phyloP scores from a whole-genome alignment of 2,888 invertebrate genomes.

The Drosophila monieri region DNA sequence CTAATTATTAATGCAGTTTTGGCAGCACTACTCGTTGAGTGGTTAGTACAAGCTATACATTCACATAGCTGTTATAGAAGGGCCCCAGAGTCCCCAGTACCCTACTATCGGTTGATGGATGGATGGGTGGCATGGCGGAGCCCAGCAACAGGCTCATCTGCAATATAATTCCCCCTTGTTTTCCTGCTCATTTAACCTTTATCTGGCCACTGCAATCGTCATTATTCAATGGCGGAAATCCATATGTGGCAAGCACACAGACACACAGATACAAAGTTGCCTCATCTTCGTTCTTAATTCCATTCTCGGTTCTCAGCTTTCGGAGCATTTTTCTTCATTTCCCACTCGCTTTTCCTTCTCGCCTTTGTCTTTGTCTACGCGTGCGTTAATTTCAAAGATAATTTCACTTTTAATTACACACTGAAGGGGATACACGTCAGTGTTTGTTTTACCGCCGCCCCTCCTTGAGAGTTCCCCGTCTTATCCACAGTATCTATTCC shows the following conservation, averaged over 20 bases:
- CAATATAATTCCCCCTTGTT: slow-evolving; percentile 73
- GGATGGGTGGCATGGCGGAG: neutral
- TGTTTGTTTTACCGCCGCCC: slow-evolving; percentile 9
- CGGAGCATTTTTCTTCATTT: slow-evolving; percentile 41
- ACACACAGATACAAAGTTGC: slow-evolving; percentile 4
- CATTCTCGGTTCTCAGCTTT: slow-evolving; percentile 18
- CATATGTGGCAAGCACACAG: slow-evolving; percentile 32
- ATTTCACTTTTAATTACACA: slow-evolving; percentile 70
- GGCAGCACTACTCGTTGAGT: slow-evolving; percentile 59
- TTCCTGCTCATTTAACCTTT: slow-evolving; percentile 82
- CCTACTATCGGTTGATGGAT: slow-evolving; percentile 1
- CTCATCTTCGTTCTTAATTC: slow-evolving; percentile 26
- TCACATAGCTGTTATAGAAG: slow-evolving; percentile 36
- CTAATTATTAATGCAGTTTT: slow-evolving; percentile 58
- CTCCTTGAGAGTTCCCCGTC: neutral
- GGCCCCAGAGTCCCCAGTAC: neutral
- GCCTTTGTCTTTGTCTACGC: slow-evolving; percentile 44
- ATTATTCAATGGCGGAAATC: slow-evolving; percentile 80
- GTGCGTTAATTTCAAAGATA: slow-evolving; percentile 61
- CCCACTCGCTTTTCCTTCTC: slow-evolving; percentile 9
- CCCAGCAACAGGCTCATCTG: slow-evolving; percentile 14
- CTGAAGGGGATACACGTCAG: slow-evolving; percentile 17
- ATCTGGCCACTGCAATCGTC: slow-evolving; percentile 76
- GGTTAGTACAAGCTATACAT: slow-evolving; percentile 66
- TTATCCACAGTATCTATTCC: slow-evolving; percentile 12